Evolutionary conservation across 1,140 invertebrate species (phyloP).

Genomic region (Drosophila simulans): DNA sequence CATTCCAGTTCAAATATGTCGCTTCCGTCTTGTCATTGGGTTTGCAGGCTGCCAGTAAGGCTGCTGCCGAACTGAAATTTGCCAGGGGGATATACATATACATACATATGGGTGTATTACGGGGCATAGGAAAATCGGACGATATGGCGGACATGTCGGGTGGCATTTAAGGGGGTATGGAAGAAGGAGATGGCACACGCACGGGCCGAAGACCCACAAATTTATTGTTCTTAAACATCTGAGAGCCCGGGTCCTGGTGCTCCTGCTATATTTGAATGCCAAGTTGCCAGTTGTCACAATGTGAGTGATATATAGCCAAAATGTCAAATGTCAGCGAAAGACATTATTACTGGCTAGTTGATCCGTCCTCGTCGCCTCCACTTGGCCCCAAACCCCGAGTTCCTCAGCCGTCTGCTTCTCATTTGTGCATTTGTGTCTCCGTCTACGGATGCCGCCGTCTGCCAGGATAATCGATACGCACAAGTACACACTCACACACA

Average conservation of each 20-base stretch:
- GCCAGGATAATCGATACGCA: constrained; percentile 77
- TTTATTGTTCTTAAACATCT: constrained; percentile 79
- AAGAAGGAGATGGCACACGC: constrained; percentile 15
- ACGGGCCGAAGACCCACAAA: constrained; percentile 45
- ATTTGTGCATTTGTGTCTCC: constrained; percentile 31
- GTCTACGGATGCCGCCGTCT: constrained; percentile 73
- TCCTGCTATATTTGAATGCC: constrained; percentile 77
- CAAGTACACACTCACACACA: constrained; percentile 22
- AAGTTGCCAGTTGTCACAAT: constrained; percentile 82
- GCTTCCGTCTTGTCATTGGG: constrained; percentile 65
- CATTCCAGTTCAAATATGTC: constrained; percentile 70
- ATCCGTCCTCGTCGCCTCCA: constrained; percentile 54
- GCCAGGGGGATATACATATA: background rate
- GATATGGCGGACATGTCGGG: background rate
- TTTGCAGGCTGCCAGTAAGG: constrained; percentile 33
- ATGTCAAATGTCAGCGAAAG: constrained; percentile 83
- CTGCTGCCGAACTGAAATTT: constrained; percentile 58
- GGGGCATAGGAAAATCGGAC: background rate
- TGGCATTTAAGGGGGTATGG: background rate
- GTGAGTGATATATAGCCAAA: constrained; percentile 82
- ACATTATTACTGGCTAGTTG: constrained; percentile 83
- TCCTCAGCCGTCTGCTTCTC: constrained; percentile 1
- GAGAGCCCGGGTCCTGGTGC: constrained; percentile 16
- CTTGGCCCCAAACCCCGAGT: background rate
- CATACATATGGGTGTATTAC: background rate